Evolutionary conservation across 2,888 invertebrate species (phyloP).

Genomic region (Zygaena filipendulae): DNA sequence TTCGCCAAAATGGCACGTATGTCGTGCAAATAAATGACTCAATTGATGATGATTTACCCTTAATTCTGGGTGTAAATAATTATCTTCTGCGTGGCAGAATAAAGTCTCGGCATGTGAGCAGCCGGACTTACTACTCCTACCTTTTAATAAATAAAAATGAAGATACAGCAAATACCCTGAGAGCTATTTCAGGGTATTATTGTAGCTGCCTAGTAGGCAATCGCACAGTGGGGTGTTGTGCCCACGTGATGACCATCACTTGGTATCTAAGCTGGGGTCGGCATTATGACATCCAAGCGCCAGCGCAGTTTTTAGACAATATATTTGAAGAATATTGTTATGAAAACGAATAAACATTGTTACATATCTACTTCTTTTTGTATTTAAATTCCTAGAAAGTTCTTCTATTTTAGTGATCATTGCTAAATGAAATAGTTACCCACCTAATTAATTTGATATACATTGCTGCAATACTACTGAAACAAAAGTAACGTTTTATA

Average conservation of each 20-base stretch:
- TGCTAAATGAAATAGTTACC: no score
- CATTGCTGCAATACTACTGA: no score
- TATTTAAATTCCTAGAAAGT: no score
- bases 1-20: not conserved
- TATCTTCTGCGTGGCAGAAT: conserved; percentile 3
- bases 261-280: conserved; percentile 15
- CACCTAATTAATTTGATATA: no score
- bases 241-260: conserved; percentile 14
- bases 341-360: no score
- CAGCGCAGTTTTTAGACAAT: conserved; percentile 7
- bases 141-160: conserved; percentile 3
- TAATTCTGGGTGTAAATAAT: not conserved
- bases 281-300: conserved; percentile 5
- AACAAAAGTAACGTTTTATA: no score
- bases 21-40: not conserved
- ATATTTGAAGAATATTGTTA: no score
- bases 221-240: conserved; percentile 15
- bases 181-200: conserved; percentile 13
- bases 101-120: conserved; percentile 3
- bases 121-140: conserved; percentile 2
- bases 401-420: no score
- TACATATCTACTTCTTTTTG: no score
- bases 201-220: conserved; percentile 16
- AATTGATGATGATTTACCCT: not conserved
- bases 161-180: not conserved